Evolutionary conservation across 2,113 vertebrate genomes (phyloP), one percentile per base, ranked within the genome.

Genomic region (Formicarius rufipectus): DNA sequence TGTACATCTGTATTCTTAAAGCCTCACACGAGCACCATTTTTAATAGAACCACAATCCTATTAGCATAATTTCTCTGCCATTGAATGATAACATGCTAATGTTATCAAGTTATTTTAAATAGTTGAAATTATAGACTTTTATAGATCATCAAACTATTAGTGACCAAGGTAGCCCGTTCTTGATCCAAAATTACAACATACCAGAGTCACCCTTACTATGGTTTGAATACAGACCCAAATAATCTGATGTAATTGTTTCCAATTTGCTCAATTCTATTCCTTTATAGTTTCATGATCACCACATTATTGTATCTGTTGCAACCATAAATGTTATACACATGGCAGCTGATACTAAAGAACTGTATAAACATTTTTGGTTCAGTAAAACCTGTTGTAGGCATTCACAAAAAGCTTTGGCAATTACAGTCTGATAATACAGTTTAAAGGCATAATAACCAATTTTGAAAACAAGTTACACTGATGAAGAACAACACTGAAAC

Each of bases 11-110:
- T 90, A 92, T 91, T 90, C 93, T 87, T 92, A 60, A 95, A 96
- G 84, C 40, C 69, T 81, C 77, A 95, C 89, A 96, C 96, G 92
- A 97, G 44, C 75, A 56, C 39, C 16, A 71, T 96, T 97, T 97
- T 96, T 87, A 97, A 93, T 92, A 73, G 40, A 93, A 94, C 87
- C 97, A 93, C 89, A 85, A 93, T 95, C 64, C 24, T 68, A 91
- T 96, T 96, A 94, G 55, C 84, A 87, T 93, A 93, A 92, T 78
- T 91, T 84, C 45, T 95, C 88, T 95, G 69, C 77, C 84, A 60
- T 79, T 92, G 50, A 95, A 96, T 56, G 42, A 77, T 87, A 95
- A 78, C 35, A 49, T 7, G 27, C 24, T 90, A 25, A 37, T 59
- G 58, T 37, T 59, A 25, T 25, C 59, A 92, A 92, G 39, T 44